Base-by-base conservation (phyloP, 2,888 invertebrate genomes). In the Carabus problematicus region DNA sequence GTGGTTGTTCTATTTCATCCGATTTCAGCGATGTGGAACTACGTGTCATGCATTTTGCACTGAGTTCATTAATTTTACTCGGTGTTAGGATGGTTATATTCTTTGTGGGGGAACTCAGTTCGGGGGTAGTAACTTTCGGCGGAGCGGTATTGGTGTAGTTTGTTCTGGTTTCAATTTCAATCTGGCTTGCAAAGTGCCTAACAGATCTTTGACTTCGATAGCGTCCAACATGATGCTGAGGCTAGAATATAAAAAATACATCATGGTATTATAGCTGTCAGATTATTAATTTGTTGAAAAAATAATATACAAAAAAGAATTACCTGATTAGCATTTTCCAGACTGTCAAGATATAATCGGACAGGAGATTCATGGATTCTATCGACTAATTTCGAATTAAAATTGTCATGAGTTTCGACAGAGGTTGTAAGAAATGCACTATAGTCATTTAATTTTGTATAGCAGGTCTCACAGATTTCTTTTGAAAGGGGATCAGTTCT, bases 401-500 rank as follows among this genome's bases (percentile, higher is more conserved):
- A 79, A 63, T 76, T 76, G 19, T 78, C 75, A 42, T 79, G 77
- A 14, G 76, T 77, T 70, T 77, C 77, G 52, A 76, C 62, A 47
- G 77, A 77, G 47, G 71, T 75, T 71, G 76, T 79, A 71, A 77
- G 78, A 72, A 81, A 80, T 52, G 74, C 75, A 62, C 62, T 61
- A 29, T 61, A 69, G 3, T 62, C 62, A 16, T 54, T 39, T 29
- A 69, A 56, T 45, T 69, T 69, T 16, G 39, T 14, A 47, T 69
- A 56, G 45, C 69, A 69, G 6, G 18, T 29, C 71, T 79, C 78
- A 73, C 82, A 82, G 59, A 82, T 76, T 70, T 75, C 76, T 74
- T 82, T 82, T 43, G 81, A 79, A 70, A 82, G 72, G 47, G 81
- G 81, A 74, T 82, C 82, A 55, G 78, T 79, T 72, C 80, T 78